Base-by-base conservation (phyloP, 2,888 invertebrate species). In the Cetonia aurata region DNA sequence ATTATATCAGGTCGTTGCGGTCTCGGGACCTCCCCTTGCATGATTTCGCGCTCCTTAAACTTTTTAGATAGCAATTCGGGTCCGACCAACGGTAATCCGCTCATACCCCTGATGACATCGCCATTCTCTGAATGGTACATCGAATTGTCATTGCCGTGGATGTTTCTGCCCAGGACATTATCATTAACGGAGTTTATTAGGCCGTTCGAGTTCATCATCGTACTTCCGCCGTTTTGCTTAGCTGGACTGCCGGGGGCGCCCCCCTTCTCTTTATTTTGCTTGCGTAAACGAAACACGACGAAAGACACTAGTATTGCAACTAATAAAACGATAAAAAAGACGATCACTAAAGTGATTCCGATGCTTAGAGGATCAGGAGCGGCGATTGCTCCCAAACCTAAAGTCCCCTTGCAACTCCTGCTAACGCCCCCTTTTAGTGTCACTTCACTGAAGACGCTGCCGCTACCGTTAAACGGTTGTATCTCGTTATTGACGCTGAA, bases 1-100 rank as follows among this genome's bases (percentile, higher is more conserved):
- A 98, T 97, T 33, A 98, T 96, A 82, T 98, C 98, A 0, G 97
- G 98, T 50, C 96, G 86, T 82, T 96, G 95, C 0, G 94, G 93
- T 73, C 94, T 87, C 37, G 91, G 92, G 73, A 90, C 89, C 75
- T 93, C 92, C 0, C 89, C 89, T 13, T 84, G 82, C 79, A 90
- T 90, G 67, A 94, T 90, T 81, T 95, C 95, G 46, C 95, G 88
- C 80, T 96, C 95, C 83, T 95, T 95, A 80, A 93, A 95, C 83
- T 95, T 95, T 81, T 95, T 95, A 0, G 95, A 93, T 52, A 95
- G 88, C 50, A 96, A 85, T 82, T 97, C 96, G 0, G 96, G 95
- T 0, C 92, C 94, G 8, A 94, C 92, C 73, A 95, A 87, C 77
- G 94, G 93, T 81, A 91, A 91, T n/a, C 88, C 88, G 0, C 91